Base-by-base conservation (phyloP, 2,797 vertebrate genomes). In the Streptopelia turtur region DNA sequence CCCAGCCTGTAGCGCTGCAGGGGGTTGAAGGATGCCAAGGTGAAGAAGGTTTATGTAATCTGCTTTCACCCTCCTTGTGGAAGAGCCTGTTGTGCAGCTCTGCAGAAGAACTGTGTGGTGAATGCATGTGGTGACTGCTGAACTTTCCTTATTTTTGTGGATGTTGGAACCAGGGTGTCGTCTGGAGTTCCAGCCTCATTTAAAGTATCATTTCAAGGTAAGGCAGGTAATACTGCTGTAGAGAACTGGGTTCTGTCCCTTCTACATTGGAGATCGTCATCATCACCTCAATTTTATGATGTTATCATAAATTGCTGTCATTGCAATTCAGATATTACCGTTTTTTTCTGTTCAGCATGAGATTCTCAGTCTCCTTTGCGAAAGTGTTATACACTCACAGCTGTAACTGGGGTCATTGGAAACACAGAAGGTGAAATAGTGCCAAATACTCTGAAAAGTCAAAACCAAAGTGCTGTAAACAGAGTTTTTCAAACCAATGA, bases 21-120 rank as follows among this genome's bases (percentile, higher is more conserved):
- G n/a, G n/a, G n/a, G n/a, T n/a, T n/a, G n/a, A n/a, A n/a, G n/a
- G 13, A 52, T 0, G 0, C 10, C 18, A 37, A 52, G 28, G 31
- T 64, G 41, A 84, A 50, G 15, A 41, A 41, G 16, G 30, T 24
- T 30, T 76, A 3, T 59, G 18, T 13, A 28, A 5, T 69, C 16
- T 53, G 16, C 17, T 57, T 60, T 84, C 30, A 4, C 21, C 5
- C 13, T 55, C 13, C 20, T 31, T 33, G 30, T 39, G 31, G 22
- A 85, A 80, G 28, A 52, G 6, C 27, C 27, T 78, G 9, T 52
- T 86, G 28, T 71, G 72, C 25, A 77, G n/a, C 37, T 83, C 22
- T 66, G n/a, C 20, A 72, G 28, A 25, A 12, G 33, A 35, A 20
- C 16, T 59, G 1, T n/a, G 20, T 25, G 25, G 31, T 35, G 39